Evolutionary conservation across 2,888 invertebrate species (phyloP).

Genomic region (Onthophagus sagittarius): DNA sequence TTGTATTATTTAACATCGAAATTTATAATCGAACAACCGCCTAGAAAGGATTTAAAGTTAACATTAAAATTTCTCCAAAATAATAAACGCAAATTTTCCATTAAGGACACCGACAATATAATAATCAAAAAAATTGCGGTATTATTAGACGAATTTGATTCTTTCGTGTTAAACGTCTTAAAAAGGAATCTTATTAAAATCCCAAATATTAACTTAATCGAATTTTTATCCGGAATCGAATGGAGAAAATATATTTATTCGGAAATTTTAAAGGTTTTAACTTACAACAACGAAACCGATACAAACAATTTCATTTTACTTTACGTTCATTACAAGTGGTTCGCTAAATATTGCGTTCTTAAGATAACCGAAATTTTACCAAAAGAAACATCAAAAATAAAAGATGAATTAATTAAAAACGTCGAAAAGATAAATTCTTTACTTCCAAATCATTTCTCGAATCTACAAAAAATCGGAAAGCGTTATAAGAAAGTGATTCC

Average conservation of each 20-base stretch:
- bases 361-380: conserved; percentile 32
- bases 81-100: neutral
- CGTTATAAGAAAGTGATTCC: conserved; percentile 37
- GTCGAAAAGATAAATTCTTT: conserved; percentile 36
- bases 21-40: neutral
- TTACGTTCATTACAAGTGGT: conserved; percentile 70
- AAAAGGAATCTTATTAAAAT: conserved; percentile 38
- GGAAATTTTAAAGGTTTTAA: conserved; percentile 25
- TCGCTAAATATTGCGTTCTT: conserved; percentile 59
- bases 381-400: conserved; percentile 3
- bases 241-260: conserved; percentile 47
- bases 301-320: conserved; percentile 47
- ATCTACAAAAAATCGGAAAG: conserved; percentile 40
- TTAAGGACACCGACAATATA: conserved; percentile 52
- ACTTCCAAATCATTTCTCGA: conserved; percentile 38
- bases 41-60: conserved; percentile 26
- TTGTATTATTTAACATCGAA: conserved; percentile 26
- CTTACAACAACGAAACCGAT: conserved; percentile 25
- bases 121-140: conserved; percentile 53
- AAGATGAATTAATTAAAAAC: conserved; percentile 21
- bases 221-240: conserved; percentile 51
- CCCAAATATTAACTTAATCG: conserved; percentile 43
- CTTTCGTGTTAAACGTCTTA: conserved; percentile 48
- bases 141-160: conserved; percentile 51
- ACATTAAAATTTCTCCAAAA: neutral